Evolutionary conservation across 2,113 vertebrate species (phyloP), one percentile per base, ranked within the genome.

Genomic region (Equus quagga): DNA sequence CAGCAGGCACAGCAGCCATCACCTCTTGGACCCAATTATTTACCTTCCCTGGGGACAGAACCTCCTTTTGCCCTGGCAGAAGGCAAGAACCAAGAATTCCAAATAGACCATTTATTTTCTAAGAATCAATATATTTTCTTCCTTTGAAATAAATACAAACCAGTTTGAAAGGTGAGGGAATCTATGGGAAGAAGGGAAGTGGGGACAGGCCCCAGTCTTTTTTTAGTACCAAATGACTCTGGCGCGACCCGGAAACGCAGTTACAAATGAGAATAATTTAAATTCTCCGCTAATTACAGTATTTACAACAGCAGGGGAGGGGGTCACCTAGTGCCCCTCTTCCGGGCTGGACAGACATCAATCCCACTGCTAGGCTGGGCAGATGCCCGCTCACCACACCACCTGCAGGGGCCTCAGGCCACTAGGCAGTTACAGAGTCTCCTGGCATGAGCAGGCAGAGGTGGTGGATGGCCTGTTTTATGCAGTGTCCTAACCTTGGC

Each of bases 131-230:
- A 98, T 98, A 98, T 98, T 98, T 98, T 98, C 97, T 99, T 98
- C 98, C 98, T 99, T 98, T 98, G 98, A 99, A 99, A 99, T 99
- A 99, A 99, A 99, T 99, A 99, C 98, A 99, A 99, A 99, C 98
- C 96, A 98, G 98, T 98, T 97, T 96, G 97, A 98, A 97, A 97
- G 98, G 97, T 58, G 24, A 75, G 83, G 80, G 28, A 64, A 54
- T 87, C 97, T 96, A 97, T 88, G 94, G 97, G 97, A 85, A 96
- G 87, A 87, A 91, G 87, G 88, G 75, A 78, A 64, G 23, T 78
- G 94, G 97, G 97, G 97, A 94, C 98, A 97, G 70, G 95, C 97
- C 97, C 98, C 97, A 84, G 73, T 79, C 26, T 94, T 95, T 31
- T 97, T 97, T 98, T 93, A 97, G 98, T 97, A 98, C 97, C 98